Percentiles rank a stretch among this genome's conserved stretches.
These are phyloP conservation scores for Ondatra zibethicus DNA, from an alignment of 2,113 vertebrate genomes.

Conservation along the genomic window DNA sequence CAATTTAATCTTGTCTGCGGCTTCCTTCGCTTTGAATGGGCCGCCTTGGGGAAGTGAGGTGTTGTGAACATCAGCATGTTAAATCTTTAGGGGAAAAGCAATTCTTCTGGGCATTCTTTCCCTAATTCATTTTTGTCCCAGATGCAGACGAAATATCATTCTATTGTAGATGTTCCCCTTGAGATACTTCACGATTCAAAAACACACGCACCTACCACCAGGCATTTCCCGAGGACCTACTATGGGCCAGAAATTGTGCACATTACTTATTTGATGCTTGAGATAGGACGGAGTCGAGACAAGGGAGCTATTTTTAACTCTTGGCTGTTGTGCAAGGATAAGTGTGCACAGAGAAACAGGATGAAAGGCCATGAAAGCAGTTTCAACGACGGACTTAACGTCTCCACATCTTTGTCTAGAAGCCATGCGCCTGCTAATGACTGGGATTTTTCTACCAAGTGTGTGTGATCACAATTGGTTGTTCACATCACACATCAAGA, in stretches of 20 bases:
- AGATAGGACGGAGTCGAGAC: background rate
- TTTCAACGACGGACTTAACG: background rate
- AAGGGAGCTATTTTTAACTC: background rate
- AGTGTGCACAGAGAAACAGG: background rate
- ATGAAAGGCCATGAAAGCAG: background rate
- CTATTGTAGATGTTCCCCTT: background rate
- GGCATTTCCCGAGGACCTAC: background rate
- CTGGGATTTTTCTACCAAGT: constrained; percentile 6
- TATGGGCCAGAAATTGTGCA: background rate
- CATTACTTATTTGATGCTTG: background rate
- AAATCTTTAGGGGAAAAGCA: constrained; percentile 43
- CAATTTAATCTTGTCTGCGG: constrained; percentile 55
- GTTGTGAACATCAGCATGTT: constrained; percentile 37
- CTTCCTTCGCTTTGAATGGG: constrained; percentile 60
- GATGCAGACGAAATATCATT: background rate
- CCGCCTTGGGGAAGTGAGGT: constrained; percentile 68
- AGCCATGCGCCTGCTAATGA: background rate
- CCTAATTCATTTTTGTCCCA: constrained; percentile 41
- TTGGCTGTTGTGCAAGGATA: background rate
- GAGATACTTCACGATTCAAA: constrained; percentile 43
- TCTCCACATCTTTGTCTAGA: background rate
- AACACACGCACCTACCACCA: background rate
- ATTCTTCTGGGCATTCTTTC: constrained; percentile 48
- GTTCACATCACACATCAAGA: background rate
- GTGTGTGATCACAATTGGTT: background rate